Base-by-base conservation (phyloP, 2,113 vertebrate species). In the Hoplias malabaricus region DNA sequence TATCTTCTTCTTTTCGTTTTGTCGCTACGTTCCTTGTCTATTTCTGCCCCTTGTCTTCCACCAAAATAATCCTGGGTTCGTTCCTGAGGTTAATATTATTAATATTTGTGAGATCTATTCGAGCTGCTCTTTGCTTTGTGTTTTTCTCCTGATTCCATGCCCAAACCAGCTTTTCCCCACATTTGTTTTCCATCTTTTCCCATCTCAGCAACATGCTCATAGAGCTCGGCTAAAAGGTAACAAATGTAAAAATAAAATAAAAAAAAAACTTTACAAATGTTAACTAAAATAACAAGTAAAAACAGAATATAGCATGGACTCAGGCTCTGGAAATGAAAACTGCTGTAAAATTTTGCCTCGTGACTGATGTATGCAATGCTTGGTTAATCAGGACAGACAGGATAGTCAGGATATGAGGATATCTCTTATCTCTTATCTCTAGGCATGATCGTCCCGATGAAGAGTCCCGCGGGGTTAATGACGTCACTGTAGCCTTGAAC, bases 81-180 rank as follows among this genome's bases (percentile, higher is more conserved):
- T 94, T 95, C 93, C 93, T 94, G 94, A 94, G 92, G 61, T 79
- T 73, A 57, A 16, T 36, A 62, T 53, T 68, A 13, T 40, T 62
- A 23, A 25, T 36, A 62, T 70, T 50, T 69, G 16, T 77, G 69
- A n/a, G n/a, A n/a, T n/a, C 73, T 68, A 82, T 82, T 78, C n/a
- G 33, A 63, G 33, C 53, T 73, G 34, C 25, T 61, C 12, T 25
- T 61, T 33, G 36, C 29, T 40, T 57, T 27, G 33, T 69, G 31
- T 59, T 46, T 42, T 4, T 5, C n/a, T 7, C 56, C 11, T 33
- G 21, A 66, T 71, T 34, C 29, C 54, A 72, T 13, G 25, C 56
- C 46, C 77, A 75, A 69, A 69, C 48, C 48, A 53, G n/a, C 43
- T 19, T 48, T 19, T n/a, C n/a, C n/a, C n/a, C n/a, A n/a, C n/a